Base-by-base conservation (phyloP, 2,797 vertebrate species). In the Onychomys arenicola region DNA sequence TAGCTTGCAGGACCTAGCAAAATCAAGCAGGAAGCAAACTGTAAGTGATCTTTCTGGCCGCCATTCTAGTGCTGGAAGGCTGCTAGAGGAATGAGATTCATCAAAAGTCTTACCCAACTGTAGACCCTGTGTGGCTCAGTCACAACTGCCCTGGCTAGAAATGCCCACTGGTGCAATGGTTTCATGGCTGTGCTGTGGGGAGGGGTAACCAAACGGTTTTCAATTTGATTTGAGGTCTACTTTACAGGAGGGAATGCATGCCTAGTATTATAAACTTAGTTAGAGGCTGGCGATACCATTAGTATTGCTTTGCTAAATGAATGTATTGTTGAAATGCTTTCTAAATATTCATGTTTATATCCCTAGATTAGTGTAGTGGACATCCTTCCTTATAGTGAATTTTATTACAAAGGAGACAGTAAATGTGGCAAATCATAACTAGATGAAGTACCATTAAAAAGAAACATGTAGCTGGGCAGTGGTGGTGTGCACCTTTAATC, bases 31-130 rank as follows among this genome's bases (percentile, higher is more conserved):
- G 2, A 82, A 61, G 34, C 23, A 25, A 82, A 52, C 80, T 82
- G 1, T 0, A 40, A 37, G 6, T n/a, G 23, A 37, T 0, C 21
- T n/a, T n/a, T 23, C 55, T 59, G 11, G 6, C 40, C 16, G n/a
- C 5, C 40, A n/a, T 23, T 23, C 5, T 12, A 57, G 29, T 11
- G 49, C 9, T 52, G 17, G 32, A 29, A 32, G 1, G 19, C 49
- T 81, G 21, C 6, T 14, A 76, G 73, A 25, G 2, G 21, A 21
- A 2, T 3, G 57, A 55, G 21, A 55, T 21, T 80, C 17, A 80
- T 55, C 49, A n/a, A 78, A 29, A 78, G 29, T 32, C 16, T 12
- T 16, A 49, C 6, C 1, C 2, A 80, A 11, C 52, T 37, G 19
- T 57, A 3, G 21, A 55, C 19, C 52, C 78, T 37, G 19, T 21